Conservation (phyloP, 1,140 invertebrate genomes). For the Vollenhovia emeryi region DNA sequence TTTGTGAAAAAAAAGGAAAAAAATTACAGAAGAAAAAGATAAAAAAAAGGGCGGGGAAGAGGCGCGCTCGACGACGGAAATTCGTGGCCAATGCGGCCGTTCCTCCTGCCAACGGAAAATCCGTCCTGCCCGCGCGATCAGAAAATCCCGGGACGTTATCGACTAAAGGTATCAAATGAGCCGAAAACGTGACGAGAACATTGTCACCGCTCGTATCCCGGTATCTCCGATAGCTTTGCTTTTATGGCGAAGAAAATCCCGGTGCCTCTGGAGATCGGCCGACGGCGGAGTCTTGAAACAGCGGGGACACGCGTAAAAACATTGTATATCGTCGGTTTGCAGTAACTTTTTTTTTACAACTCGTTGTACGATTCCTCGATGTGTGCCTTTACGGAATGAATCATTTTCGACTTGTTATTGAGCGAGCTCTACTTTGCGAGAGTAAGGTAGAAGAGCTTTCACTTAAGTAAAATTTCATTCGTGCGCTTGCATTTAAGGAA, state of each 20-base stretch:
- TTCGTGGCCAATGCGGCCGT: constrained; percentile 59
- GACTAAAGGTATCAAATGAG: constrained; percentile 67
- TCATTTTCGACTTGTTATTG: constrained; percentile 17
- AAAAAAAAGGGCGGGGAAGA: neutral
- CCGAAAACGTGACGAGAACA: constrained; percentile 71
- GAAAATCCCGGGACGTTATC: constrained; percentile 68
- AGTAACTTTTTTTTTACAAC: constrained; percentile 25
- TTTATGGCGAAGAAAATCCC: constrained; percentile 45
- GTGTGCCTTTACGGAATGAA: neutral
- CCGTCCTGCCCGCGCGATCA: constrained; percentile 44
- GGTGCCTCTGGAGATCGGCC: neutral
- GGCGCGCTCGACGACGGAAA: constrained; percentile 51
- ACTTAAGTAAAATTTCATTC: neutral
- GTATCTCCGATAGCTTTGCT: constrained; percentile 8
- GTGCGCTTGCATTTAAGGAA: neutral
- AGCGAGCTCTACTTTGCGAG: neutral
- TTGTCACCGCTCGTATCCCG: constrained; percentile 42
- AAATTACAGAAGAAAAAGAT: neutral
- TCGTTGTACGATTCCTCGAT: neutral
- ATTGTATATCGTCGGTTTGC: neutral
- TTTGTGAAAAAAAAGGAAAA: neutral
- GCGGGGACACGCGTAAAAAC: constrained; percentile 23
- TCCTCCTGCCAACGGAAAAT: constrained; percentile 47
- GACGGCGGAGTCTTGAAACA: neutral
- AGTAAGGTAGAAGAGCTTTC: too few relatives aligned